phyloP scores from a whole-genome alignment of 2,113 vertebrate genomes.

The Cathartes aura region DNA sequence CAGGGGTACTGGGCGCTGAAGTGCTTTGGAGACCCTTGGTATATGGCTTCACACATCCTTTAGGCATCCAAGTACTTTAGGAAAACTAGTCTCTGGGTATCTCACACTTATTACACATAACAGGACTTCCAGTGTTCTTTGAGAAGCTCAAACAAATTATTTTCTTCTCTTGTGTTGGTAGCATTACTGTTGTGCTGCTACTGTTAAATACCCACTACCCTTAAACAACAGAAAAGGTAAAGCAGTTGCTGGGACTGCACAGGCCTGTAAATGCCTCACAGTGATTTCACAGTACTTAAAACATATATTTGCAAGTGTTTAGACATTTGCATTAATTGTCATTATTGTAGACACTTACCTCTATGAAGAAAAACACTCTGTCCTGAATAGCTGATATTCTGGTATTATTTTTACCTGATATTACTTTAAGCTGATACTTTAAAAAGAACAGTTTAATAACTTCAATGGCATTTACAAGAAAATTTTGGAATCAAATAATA shows the following conservation, averaged over 20 bases:
- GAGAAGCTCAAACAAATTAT: neutral
- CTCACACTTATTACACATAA: neutral
- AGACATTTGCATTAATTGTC: neutral
- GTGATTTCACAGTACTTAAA: neutral
- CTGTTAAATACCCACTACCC: neutral
- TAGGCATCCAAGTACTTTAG: neutral
- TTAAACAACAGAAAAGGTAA: neutral
- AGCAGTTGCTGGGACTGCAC: neutral
- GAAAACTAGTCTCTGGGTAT: neutral
- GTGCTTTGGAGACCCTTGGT: neutral
- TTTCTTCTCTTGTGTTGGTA: neutral
- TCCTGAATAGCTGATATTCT: neutral
- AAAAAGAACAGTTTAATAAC: neutral
- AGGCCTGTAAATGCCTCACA: neutral
- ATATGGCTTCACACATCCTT: neutral
- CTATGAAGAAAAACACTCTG: neutral
- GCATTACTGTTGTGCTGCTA: neutral
- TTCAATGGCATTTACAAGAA: neutral
- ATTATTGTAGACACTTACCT: neutral
- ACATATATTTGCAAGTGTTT: neutral
- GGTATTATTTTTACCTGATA: neutral
- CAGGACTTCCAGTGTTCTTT: neutral
- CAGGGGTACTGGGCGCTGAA: neutral
- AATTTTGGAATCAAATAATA: neutral
- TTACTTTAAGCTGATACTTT: neutral